These are phyloP conservation scores for Epizoanthus rinbou DNA, from an alignment of 92 coral and sea anemone genomes.

Conservation along the genomic window DNA sequence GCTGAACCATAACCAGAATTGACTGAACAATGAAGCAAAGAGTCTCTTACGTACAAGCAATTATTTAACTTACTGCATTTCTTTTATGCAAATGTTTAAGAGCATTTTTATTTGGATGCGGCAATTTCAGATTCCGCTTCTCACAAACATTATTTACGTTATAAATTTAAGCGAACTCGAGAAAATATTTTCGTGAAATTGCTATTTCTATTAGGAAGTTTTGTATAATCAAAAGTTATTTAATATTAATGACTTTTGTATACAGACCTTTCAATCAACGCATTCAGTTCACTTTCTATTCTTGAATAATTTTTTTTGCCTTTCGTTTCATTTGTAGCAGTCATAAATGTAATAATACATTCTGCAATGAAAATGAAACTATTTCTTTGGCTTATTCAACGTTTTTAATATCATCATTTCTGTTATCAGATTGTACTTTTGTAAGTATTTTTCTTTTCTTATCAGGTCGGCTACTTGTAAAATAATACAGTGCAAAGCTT, in stretches of 20 bases:
- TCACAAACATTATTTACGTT: background rate
- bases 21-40: background rate
- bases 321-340: background rate
- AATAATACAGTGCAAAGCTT: background rate
- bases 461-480: background rate
- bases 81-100: background rate
- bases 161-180: background rate
- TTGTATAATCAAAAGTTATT: background rate
- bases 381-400: background rate
- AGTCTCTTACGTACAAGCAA: background rate
- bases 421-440: conserved; percentile 4
- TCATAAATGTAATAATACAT: no score
- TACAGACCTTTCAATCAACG: background rate
- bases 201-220: background rate
- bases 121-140: background rate
- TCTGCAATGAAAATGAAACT: background rate
- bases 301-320: no score
- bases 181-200: background rate
- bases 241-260: background rate
- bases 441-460: conserved; percentile 9
- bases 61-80: conserved; percentile 1
- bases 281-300: background rate
- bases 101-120: background rate
- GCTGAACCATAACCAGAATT: background rate
- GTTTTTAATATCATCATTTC: background rate